Evolutionary conservation across 1,140 invertebrate species (phyloP), one percentile per base, ranked within the genome.

Genomic region (Alviniconcha marisindica): DNA sequence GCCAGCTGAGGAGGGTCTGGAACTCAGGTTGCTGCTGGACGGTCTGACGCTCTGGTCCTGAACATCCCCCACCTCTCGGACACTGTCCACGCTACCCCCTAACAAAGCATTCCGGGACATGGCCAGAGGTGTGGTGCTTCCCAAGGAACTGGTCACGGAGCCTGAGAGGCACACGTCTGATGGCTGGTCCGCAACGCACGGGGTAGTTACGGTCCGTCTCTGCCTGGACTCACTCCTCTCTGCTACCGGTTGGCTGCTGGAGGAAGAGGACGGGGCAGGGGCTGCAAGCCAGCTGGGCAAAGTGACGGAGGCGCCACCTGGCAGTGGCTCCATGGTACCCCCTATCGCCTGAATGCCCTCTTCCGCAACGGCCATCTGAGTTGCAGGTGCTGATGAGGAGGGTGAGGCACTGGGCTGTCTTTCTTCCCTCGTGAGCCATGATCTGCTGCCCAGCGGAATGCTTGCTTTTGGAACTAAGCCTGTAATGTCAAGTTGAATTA

Each of bases 281-380:
- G 40, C 31, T 21, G 7, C 38, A 4, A 78, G 36, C 77, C 77
- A 78, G 51, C 77, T 78, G 54, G 77, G 77, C 2, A 77, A 44
- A 54, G 31, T 54, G 21, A 78, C 77, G 18, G 77, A 63, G 24
- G 77, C 5, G 21, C 54, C 78, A 28, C 33, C 60, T 12, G 51
- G 51, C 1, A 38, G 18, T 33, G 31, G 63, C 3, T 66, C 63
- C 28, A 5, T 10, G 28, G 36, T 66, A 7, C 18, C 28, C 18
- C 2, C 31, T 0, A 60, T 33, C 5, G 63, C 7, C 56, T 4
- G 28, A 33, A 7, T 33, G 28, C 28, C 10, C 7, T 71, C 69
- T 71, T 1, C 28, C 5, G 69, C 33, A 7, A 40, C 1, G 14
- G 33, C 33, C 36, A 7, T 21, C 1, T 1, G 36, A 21, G 38